These are phyloP conservation scores for Cossypha caffra DNA, from an alignment of 2,797 vertebrate species.

Conservation along the genomic window DNA sequence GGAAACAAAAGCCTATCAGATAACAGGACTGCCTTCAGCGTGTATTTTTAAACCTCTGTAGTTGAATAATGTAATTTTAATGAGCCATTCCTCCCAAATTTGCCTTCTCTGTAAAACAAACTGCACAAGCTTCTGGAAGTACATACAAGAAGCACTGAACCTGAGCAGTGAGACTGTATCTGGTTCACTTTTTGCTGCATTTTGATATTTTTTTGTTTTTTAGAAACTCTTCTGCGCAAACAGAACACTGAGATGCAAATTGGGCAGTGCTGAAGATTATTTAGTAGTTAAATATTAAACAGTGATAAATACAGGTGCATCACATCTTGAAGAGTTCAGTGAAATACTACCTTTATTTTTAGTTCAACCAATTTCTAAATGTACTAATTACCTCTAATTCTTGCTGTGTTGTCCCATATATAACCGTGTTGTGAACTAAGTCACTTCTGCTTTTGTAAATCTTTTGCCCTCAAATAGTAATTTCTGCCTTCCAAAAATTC, in stretches of 20 bases:
- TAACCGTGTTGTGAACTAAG: neutral
- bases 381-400: neutral
- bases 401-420: neutral
- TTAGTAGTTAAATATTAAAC: neutral
- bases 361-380: neutral
- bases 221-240: neutral
- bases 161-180: no score
- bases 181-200: neutral
- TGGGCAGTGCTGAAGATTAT: neutral
- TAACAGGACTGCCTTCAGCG: neutral
- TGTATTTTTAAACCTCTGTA: neutral
- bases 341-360: neutral
- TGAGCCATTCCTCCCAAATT: neutral
- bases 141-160: fast-evolving
- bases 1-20: neutral
- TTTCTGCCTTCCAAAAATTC: neutral
- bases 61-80: neutral
- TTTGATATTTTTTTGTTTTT: neutral
- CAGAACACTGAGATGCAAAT: neutral
- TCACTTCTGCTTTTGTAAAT: neutral
- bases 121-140: neutral
- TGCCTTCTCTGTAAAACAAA: neutral
- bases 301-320: neutral
- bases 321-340: neutral
- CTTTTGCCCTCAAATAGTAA: neutral